phyloP scores from a whole-genome alignment of 2,113 vertebrate species.

The Macroglossus sobrinus region DNA sequence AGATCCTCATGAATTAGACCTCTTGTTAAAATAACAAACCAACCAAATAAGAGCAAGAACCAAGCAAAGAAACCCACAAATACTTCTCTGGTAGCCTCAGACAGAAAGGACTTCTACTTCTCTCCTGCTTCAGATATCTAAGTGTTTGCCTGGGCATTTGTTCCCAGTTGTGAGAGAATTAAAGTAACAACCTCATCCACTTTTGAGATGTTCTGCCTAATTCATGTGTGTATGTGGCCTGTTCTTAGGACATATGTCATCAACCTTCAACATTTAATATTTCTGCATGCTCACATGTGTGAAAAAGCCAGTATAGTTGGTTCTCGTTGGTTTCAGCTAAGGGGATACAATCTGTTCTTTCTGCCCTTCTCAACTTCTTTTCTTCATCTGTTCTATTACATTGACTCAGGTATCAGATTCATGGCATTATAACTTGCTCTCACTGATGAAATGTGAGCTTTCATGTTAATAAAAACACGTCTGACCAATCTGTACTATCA shows the following conservation, averaged over 20 bases:
- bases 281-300: not conserved
- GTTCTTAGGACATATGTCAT: not conserved
- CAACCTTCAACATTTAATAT: not conserved
- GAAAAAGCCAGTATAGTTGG: not conserved
- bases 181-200: not conserved
- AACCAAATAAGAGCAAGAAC: not conserved
- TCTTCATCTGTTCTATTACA: constrained; percentile 37
- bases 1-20: not conserved
- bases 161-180: not conserved
- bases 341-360: not conserved
- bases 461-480: constrained; percentile 1
- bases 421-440: constrained; percentile 11
- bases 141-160: not conserved
- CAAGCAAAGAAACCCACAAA: not conserved
- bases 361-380: constrained; percentile 22
- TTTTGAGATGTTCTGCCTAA: not conserved
- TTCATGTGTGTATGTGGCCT: not conserved
- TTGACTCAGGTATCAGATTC: constrained; percentile 40
- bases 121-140: not conserved
- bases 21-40: not conserved
- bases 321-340: not conserved
- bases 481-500: not conserved
- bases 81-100: not conserved
- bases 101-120: not conserved
- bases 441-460: constrained; percentile 39